A percentile compares a stretch with the other conserved stretches of the same genome.
Conservation (phyloP, 2,888 invertebrate species). For the Orchestes rusci region DNA sequence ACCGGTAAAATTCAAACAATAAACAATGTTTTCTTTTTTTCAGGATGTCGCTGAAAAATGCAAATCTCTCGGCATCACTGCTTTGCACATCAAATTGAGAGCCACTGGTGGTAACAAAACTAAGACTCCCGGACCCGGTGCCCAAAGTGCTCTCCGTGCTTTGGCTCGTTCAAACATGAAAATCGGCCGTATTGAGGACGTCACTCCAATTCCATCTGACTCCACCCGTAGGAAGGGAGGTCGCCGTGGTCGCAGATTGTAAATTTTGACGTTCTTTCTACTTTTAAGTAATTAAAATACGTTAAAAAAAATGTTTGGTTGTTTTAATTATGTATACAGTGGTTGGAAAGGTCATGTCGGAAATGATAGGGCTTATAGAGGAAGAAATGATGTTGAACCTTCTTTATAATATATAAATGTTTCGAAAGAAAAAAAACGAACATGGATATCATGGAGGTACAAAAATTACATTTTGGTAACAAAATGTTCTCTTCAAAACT, state of each 20-base stretch:
- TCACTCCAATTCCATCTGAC: slow-evolving; percentile 99
- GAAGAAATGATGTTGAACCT: too few relatives aligned
- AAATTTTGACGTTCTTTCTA: slow-evolving; percentile 45
- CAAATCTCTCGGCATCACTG: slow-evolving; percentile 93
- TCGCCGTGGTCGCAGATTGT: slow-evolving; percentile 98
- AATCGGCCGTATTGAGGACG: slow-evolving; percentile 99
- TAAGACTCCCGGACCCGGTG: slow-evolving; percentile 98
- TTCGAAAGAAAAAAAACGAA: too few relatives aligned
- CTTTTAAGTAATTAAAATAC: slow-evolving; percentile 27
- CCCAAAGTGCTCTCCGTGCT: slow-evolving; percentile 95
- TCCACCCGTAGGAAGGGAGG: slow-evolving; percentile 99
- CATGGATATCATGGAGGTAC: too few relatives aligned
- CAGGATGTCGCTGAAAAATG: slow-evolving; percentile 98
- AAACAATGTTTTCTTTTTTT: too few relatives aligned
- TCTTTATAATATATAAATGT: too few relatives aligned
- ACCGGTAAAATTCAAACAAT: too few relatives aligned
- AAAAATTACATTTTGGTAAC: too few relatives aligned
- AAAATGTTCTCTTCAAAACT: too few relatives aligned
- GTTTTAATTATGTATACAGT: too few relatives aligned
- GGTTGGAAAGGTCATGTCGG: too few relatives aligned
- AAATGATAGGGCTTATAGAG: too few relatives aligned
- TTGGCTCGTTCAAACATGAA: slow-evolving; percentile 99
- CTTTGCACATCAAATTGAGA: slow-evolving; percentile 95
- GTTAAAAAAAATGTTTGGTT: too few relatives aligned
- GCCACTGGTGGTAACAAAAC: slow-evolving; percentile 99